These are phyloP conservation scores for Phymatocera aterrima DNA, from an alignment of 2,888 invertebrate species.

Conservation along the genomic window DNA sequence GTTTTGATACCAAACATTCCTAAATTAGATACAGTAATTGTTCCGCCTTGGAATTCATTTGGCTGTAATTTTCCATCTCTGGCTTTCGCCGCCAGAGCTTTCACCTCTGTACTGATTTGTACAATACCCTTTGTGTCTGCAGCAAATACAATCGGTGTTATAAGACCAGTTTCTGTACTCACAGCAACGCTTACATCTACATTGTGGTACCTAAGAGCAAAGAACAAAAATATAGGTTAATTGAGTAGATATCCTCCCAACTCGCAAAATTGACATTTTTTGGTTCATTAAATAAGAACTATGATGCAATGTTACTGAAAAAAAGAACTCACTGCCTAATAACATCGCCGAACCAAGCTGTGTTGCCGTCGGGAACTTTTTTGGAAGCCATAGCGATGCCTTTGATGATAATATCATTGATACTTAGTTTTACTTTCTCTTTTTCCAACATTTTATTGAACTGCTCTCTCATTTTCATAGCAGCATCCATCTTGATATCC, in stretches of 20 bases:
- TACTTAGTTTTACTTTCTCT: conserved; percentile 89
- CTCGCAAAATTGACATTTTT: background rate
- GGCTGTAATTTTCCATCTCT: conserved; percentile 93
- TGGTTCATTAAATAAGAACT: background rate
- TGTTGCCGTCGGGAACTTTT: conserved; percentile 95
- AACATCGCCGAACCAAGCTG: conserved; percentile 94
- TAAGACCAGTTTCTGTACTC: conserved; percentile 94
- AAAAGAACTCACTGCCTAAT: conserved; percentile 89
- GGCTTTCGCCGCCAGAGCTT: conserved; percentile 89
- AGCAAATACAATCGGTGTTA: conserved; percentile 96
- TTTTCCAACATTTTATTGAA: conserved; percentile 90
- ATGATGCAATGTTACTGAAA: background rate
- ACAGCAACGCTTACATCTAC: conserved; percentile 99
- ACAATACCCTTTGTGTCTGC: conserved; percentile 93
- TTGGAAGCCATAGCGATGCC: conserved; percentile 92
- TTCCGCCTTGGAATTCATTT: conserved; percentile 97
- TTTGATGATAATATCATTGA: conserved; percentile 98
- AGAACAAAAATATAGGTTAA: background rate
- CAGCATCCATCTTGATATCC: conserved; percentile 89
- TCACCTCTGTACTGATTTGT: conserved; percentile 88
- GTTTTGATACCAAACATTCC: conserved; percentile 95
- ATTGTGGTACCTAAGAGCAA: conserved; percentile 85
- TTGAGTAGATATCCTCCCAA: too few relatives aligned
- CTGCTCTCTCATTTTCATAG: conserved; percentile 83
- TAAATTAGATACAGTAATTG: conserved; percentile 95